A percentile compares a stretch with the other conserved stretches of the same genome.
Conservation (phyloP, 2,113 vertebrate genomes). For the Sula dactylatra region DNA sequence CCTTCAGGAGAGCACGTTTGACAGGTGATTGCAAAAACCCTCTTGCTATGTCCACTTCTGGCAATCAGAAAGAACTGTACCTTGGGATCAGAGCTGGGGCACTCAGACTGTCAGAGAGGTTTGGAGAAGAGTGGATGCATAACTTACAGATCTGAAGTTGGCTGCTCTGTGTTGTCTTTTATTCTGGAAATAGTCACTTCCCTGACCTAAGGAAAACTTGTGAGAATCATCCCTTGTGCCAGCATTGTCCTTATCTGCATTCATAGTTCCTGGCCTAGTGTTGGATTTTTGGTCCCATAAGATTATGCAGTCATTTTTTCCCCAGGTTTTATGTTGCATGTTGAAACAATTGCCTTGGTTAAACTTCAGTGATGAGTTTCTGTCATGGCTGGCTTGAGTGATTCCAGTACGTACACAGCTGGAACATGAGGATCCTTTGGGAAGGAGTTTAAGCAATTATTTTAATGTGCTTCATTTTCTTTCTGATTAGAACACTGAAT, state of each 20-base stretch:
- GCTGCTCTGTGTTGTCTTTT: not conserved
- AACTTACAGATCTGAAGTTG: not conserved
- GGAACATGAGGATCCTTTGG: constrained; percentile 33
- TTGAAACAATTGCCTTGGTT: not conserved
- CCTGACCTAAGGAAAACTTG: not conserved
- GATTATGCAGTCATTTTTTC: not conserved
- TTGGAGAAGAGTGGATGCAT: not conserved
- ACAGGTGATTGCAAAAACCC: not conserved
- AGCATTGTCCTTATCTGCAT: not conserved
- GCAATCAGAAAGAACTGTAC: not conserved
- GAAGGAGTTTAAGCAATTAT: constrained; percentile 53
- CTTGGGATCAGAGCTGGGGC: not conserved
- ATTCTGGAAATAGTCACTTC: not conserved
- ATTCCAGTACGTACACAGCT: constrained; percentile 4
- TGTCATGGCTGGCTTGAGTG: constrained; percentile 5
- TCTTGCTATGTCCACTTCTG: not conserved
- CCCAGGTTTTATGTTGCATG: not conserved
- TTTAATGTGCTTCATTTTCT: constrained; percentile 55
- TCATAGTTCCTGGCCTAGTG: not conserved
- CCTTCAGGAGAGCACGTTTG: not conserved
- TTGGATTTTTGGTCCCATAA: not conserved
- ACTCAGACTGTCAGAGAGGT: not conserved
- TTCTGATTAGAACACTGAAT: constrained; percentile 41
- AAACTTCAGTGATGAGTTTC: not conserved
- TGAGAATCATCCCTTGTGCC: not conserved